These are phyloP conservation scores for Rhingia rostrata DNA, from an alignment of 2,888 invertebrate species.

Conservation along the genomic window DNA sequence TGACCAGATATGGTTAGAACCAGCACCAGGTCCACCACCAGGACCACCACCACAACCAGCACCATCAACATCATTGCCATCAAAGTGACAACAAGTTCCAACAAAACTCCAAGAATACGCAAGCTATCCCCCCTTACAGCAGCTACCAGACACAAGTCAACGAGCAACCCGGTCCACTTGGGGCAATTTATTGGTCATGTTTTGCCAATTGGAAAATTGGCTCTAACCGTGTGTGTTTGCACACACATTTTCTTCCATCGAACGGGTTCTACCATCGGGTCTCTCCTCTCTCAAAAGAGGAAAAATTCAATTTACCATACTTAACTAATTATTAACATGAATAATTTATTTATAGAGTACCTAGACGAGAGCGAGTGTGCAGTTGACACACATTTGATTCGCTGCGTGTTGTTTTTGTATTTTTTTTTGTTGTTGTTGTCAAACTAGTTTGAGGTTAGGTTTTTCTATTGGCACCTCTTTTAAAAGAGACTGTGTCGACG, in stretches of 20 bases:
- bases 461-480: no score
- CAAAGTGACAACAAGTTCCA: conserved; percentile 65
- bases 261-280: conserved; percentile 38
- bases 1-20: conserved; percentile 43
- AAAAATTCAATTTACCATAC: conserved; percentile 64
- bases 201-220: conserved; percentile 59
- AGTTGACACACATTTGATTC: conserved; percentile 49
- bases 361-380: conserved; percentile 12
- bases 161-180: conserved; percentile 21
- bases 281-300: conserved; percentile 10
- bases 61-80: neutral
- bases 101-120: neutral
- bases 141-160: conserved; percentile 29
- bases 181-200: conserved; percentile 59
- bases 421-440: neutral
- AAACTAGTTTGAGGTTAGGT: conserved; percentile 25
- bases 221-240: conserved; percentile 40
- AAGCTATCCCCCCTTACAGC: conserved; percentile 1
- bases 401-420: conserved; percentile 3
- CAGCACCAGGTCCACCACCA: conserved; percentile 19
- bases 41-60: neutral
- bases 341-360: conserved; percentile 48
- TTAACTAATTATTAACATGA: conserved; percentile 65
- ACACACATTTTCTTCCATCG: conserved; percentile 5
- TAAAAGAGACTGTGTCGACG: no score